Percentiles rank a stretch among this genome's conserved stretches.
Evolutionary conservation across 2,797 vertebrate genomes (phyloP).

Genomic region (Chiroxiphia lanceolata): DNA sequence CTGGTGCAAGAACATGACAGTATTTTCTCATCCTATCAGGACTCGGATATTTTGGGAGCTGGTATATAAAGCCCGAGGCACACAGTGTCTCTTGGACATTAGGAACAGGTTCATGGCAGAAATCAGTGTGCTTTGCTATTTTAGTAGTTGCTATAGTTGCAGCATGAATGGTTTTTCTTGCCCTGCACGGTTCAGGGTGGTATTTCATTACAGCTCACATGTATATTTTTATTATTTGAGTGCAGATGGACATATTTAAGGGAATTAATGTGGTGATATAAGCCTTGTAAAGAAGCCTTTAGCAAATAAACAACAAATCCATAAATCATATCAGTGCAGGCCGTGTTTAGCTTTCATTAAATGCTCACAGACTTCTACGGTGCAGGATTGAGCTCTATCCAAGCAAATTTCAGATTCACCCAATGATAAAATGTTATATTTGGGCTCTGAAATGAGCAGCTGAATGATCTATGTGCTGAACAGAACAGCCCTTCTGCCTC

Average conservation of each 20-base stretch:
- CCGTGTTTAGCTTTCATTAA: constrained; percentile 30
- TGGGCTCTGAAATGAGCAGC: not conserved
- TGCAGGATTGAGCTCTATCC: not conserved
- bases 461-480: not conserved
- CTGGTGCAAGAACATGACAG: constrained; percentile 83
- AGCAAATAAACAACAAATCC: constrained; percentile 4
- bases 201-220: not conserved
- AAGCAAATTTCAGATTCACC: not conserved
- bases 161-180: not conserved
- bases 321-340: not conserved
- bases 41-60: constrained; percentile 89
- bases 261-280: not conserved
- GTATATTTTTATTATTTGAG: constrained; percentile 15
- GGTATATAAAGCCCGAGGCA: constrained; percentile 84
- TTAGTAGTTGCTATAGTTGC: constrained; percentile 56
- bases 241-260: not conserved
- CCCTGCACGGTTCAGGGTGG: not conserved
- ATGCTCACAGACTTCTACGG: not conserved
- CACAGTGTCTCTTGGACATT: constrained; percentile 47
- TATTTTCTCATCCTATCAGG: constrained; percentile 82
- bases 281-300: constrained; percentile 13
- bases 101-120: constrained; percentile 53
- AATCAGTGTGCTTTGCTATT: constrained; percentile 35
- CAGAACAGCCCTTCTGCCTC: constrained; percentile 24
- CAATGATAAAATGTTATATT: not conserved